Evolutionary conservation across 2,888 invertebrate genomes (phyloP).

Genomic region (Athripsodes cinereus): DNA sequence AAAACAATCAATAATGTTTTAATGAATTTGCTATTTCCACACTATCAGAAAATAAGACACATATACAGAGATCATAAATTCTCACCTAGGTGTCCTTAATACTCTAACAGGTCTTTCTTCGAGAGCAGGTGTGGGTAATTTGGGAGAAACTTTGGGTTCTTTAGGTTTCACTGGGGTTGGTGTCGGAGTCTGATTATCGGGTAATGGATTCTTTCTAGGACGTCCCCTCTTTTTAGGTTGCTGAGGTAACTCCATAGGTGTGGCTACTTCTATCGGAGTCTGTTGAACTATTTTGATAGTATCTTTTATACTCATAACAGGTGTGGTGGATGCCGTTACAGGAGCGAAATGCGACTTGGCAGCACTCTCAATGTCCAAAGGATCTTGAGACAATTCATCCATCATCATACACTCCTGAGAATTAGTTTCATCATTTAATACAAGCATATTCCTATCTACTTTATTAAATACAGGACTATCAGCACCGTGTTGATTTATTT

Average conservation of each 20-base stretch:
- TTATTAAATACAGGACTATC: constrained; percentile 31
- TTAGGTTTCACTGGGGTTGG: neutral
- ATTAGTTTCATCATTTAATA: constrained; percentile 45
- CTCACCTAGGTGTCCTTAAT: constrained; percentile 43
- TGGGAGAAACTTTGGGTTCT: constrained; percentile 29
- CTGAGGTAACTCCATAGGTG: constrained; percentile 32
- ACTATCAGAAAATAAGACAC: neutral
- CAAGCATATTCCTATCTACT: constrained; percentile 38
- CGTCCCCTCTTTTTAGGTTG: constrained; percentile 44
- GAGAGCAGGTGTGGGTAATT: constrained; percentile 40
- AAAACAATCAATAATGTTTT: neutral
- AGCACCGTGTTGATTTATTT: constrained; percentile 29
- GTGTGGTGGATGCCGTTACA: constrained; percentile 16
- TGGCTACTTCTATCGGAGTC: neutral
- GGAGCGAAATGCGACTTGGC: constrained; percentile 24
- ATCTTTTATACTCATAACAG: constrained; percentile 17
- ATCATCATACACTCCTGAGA: constrained; percentile 39
- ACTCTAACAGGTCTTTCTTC: constrained; percentile 48
- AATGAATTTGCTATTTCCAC: neutral
- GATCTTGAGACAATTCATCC: constrained; percentile 44
- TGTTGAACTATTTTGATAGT: constrained; percentile 21
- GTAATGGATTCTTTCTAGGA: constrained; percentile 42
- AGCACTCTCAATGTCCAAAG: constrained; percentile 40
- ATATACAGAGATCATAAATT: too few relatives aligned
- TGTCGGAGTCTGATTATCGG: constrained; percentile 31